Evolutionary conservation across 2,888 invertebrate species (phyloP).

Genomic region (Drosophila falleni): DNA sequence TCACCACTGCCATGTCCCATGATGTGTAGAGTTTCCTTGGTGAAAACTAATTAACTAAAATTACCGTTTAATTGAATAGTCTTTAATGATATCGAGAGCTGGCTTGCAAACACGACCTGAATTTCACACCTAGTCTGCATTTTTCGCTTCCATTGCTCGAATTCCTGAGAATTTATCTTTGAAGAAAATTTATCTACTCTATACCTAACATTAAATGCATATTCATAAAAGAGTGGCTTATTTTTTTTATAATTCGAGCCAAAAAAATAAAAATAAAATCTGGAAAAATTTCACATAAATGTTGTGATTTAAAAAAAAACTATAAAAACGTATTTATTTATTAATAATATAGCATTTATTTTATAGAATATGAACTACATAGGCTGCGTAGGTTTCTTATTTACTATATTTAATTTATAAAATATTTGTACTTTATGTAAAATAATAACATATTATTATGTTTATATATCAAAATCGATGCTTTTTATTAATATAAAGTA

Average conservation of each 20-base stretch:
- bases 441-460: not conserved
- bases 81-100: slow-evolving; percentile 45
- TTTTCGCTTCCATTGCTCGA: slow-evolving; percentile 27
- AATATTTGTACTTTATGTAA: not conserved
- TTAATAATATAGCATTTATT: no score
- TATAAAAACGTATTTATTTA: no score
- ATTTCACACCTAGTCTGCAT: slow-evolving; percentile 16
- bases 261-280: no score
- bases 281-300: no score
- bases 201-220: no score
- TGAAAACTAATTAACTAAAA: slow-evolving; percentile 42
- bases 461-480: not conserved
- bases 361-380: no score
- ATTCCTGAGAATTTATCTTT: slow-evolving; percentile 26
- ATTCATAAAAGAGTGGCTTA: no score
- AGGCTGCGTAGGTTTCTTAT: no score
- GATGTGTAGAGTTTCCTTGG: slow-evolving; percentile 3
- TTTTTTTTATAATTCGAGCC: no score
- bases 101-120: not conserved
- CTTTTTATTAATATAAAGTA: not conserved
- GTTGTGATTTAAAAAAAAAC: no score
- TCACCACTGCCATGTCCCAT: not conserved
- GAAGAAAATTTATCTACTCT: no score
- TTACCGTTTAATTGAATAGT: slow-evolving; percentile 68
- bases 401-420: not conserved